phyloP scores from a whole-genome alignment of 2,113 vertebrate species.

The Bubo bubo region DNA sequence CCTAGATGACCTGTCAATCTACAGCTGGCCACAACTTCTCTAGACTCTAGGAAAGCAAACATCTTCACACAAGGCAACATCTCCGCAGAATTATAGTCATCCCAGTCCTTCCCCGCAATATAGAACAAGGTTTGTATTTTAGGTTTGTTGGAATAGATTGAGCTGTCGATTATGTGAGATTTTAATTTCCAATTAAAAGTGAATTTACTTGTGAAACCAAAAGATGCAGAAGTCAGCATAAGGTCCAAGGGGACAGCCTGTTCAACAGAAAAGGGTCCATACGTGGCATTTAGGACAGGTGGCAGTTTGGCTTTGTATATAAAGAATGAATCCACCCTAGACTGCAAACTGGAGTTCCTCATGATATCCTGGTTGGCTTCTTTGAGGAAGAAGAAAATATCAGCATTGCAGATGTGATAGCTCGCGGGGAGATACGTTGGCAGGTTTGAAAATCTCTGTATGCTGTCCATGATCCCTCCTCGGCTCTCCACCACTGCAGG shows the following conservation, averaged over 20 bases:
- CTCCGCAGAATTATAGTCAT: slow-evolving; percentile 68
- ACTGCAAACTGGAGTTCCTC: slow-evolving; percentile 90
- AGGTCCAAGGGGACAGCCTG: slow-evolving; percentile 81
- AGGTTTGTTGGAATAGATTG: slow-evolving; percentile 83
- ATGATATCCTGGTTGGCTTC: slow-evolving; percentile 92
- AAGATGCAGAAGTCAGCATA: slow-evolving; percentile 76
- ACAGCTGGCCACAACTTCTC: slow-evolving; percentile 85
- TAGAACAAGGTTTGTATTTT: slow-evolving; percentile 93
- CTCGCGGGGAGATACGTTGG: slow-evolving; percentile 86
- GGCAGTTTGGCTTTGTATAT: slow-evolving; percentile 81
- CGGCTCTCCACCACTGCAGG: slow-evolving; percentile 76
- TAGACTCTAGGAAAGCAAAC: slow-evolving; percentile 83
- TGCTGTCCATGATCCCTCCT: slow-evolving; percentile 72
- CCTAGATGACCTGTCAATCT: slow-evolving; percentile 86
- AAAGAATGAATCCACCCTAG: slow-evolving; percentile 86
- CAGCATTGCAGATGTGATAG: slow-evolving; percentile 79
- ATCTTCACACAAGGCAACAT: slow-evolving; percentile 88
- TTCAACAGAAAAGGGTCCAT: slow-evolving; percentile 85
- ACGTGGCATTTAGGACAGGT: slow-evolving; percentile 87
- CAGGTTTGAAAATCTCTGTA: slow-evolving; percentile 85
- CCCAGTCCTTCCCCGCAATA: slow-evolving; percentile 87
- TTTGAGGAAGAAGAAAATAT: slow-evolving; percentile 88
- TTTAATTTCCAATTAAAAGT: slow-evolving; percentile 84
- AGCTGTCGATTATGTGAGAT: slow-evolving; percentile 84
- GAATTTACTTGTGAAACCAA: slow-evolving; percentile 68